These are phyloP conservation scores for Drosophila demipolita DNA, from an alignment of 2,888 invertebrate species.

Conservation along the genomic window DNA sequence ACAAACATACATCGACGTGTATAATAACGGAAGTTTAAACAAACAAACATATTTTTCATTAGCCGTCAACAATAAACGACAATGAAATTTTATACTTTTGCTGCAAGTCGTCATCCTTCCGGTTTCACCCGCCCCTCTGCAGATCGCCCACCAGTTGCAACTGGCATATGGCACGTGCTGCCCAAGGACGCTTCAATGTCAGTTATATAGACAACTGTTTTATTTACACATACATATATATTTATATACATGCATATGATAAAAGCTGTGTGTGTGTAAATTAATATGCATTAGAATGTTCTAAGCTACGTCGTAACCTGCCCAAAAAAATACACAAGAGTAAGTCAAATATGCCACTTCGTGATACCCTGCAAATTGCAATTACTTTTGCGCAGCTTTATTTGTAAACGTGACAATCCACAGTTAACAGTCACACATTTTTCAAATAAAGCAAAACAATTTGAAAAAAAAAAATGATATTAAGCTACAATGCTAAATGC, in stretches of 20 bases:
- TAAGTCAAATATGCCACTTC: background rate
- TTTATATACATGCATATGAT: conserved; percentile 10
- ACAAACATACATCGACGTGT: conserved; percentile 12
- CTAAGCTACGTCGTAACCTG: conserved; percentile 53
- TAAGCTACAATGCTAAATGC: background rate
- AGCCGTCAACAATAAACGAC: conserved; percentile 35
- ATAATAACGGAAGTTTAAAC: conserved; percentile 61
- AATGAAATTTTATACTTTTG: conserved; percentile 59
- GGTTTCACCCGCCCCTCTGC: conserved; percentile 10
- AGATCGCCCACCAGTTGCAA: conserved; percentile 45
- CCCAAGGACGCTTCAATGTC: conserved; percentile 80
- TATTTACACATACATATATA: conserved; percentile 4
- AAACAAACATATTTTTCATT: conserved; percentile 35
- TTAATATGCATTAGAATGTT: conserved; percentile 31
- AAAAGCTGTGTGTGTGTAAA: background rate
- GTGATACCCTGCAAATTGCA: conserved; percentile 21
- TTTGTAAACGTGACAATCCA: background rate
- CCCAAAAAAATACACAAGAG: conserved; percentile 48
- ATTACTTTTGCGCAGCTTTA: background rate
- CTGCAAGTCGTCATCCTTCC: conserved; percentile 20
- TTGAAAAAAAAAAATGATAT: background rate
- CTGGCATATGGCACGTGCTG: conserved; percentile 55
- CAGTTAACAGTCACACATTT: background rate
- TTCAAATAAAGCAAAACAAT: background rate
- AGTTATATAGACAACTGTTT: conserved; percentile 29